Conservation (phyloP, 2,113 vertebrate species). For the Erpornis zantholeuca region DNA sequence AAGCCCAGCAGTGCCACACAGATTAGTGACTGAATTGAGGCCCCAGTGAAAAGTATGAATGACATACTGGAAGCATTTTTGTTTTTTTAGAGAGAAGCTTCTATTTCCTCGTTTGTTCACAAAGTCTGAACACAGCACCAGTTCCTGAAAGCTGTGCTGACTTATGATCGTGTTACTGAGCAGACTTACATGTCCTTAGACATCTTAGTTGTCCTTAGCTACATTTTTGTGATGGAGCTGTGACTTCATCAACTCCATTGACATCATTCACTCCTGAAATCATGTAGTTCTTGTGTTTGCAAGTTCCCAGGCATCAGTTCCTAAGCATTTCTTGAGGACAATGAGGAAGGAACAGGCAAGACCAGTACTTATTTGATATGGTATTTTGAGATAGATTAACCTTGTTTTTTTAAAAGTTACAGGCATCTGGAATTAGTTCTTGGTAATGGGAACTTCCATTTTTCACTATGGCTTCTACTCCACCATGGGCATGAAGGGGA, state of each 20-base stretch:
- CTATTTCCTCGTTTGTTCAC: background rate
- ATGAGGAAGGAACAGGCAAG: background rate
- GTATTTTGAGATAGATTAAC: background rate
- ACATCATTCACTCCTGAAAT: background rate
- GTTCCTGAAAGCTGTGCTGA: background rate
- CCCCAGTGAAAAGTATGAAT: background rate
- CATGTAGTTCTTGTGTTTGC: background rate
- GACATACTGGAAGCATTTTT: background rate
- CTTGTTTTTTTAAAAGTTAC: background rate
- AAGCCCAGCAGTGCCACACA: background rate
- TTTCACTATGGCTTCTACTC: background rate
- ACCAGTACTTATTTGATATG: accelerated
- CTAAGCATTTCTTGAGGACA: background rate
- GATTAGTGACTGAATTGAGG: background rate
- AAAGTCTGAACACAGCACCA: background rate
- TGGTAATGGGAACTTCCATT: background rate
- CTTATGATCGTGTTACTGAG: background rate
- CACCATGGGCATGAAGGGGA: background rate
- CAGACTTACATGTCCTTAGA: background rate
- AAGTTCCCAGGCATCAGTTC: background rate
- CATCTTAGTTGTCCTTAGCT: background rate
- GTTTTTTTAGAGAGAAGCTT: background rate
- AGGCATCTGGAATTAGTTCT: background rate
- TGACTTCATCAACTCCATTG: background rate
- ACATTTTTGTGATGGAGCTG: background rate